Conservation (phyloP, 2,113 vertebrate species). For the Coturnix japonica region DNA sequence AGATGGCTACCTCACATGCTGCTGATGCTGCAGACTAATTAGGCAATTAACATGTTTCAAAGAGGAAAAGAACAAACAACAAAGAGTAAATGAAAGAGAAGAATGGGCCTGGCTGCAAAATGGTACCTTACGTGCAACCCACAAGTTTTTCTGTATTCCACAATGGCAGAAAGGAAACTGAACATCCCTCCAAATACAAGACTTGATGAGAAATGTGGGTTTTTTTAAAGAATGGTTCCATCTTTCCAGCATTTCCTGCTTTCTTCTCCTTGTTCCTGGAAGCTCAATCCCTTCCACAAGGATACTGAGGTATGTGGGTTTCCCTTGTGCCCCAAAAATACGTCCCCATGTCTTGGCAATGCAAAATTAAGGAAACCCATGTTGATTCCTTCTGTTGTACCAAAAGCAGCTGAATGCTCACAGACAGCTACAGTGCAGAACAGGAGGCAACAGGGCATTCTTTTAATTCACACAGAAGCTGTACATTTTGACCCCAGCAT, state of each 20-base stretch:
- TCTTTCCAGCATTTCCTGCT: not conserved
- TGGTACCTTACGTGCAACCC: not conserved
- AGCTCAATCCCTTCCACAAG: not conserved
- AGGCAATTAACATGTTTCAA: conserved; percentile 17
- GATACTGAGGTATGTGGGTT: not conserved
- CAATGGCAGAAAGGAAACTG: not conserved
- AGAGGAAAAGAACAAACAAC: not conserved
- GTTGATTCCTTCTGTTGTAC: not conserved
- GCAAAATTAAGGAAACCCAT: fast-evolving
- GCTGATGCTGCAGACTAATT: not conserved
- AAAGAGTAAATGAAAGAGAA: conserved; percentile 23
- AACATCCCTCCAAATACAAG: not conserved
- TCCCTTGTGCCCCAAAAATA: not conserved
- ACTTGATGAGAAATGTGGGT: not conserved
- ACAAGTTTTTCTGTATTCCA: not conserved
- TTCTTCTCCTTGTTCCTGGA: not conserved
- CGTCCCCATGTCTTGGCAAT: too few species aligned
- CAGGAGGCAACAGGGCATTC: not conserved
- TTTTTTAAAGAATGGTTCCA: not conserved
- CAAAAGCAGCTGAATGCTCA: not conserved
- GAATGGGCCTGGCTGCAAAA: not conserved
- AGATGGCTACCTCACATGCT: not conserved
- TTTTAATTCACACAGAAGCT: not conserved
- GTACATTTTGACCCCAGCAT: not conserved
- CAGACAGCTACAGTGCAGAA: not conserved